A percentile compares a stretch with the other conserved stretches of the same genome.
These are phyloP conservation scores for Drosophila greeni DNA, from an alignment of 2,888 invertebrate genomes.

Conservation along the genomic window DNA sequence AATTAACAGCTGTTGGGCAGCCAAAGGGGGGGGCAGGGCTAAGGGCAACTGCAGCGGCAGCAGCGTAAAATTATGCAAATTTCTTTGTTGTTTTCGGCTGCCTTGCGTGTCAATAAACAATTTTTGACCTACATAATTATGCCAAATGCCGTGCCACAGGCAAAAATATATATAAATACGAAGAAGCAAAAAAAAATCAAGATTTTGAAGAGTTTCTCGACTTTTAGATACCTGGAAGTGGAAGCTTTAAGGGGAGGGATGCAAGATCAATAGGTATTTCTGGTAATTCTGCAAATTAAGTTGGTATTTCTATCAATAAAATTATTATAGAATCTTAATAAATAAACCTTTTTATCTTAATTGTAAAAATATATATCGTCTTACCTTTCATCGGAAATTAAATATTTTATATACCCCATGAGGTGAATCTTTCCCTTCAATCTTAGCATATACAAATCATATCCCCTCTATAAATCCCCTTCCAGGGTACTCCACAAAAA, in stretches of 20 bases:
- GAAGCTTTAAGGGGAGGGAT: no score
- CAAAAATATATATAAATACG: slow-evolving; percentile 24
- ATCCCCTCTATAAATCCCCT: not conserved
- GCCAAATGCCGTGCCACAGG: slow-evolving; percentile 70
- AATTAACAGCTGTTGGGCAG: slow-evolving; percentile 69
- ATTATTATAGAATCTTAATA: no score
- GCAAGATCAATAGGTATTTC: not conserved
- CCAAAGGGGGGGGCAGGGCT: slow-evolving; percentile 5
- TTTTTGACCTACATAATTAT: slow-evolving; percentile 78
- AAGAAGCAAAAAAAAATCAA: not conserved
- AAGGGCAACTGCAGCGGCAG: slow-evolving; percentile 35
- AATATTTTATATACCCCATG: not conserved
- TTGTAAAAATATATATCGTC: no score
- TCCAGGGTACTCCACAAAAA: slow-evolving; percentile 7
- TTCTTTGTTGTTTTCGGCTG: slow-evolving; percentile 65
- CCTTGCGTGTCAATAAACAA: slow-evolving; percentile 77
- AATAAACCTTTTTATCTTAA: no score
- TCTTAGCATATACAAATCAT: not conserved
- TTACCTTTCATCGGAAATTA: no score
- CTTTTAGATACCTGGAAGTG: not conserved
- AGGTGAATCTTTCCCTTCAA: not conserved
- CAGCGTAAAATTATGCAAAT: slow-evolving; percentile 74
- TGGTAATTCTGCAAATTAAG: not conserved
- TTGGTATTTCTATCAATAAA: not conserved
- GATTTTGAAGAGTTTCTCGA: not conserved